Evolutionary conservation across 2,113 vertebrate species (phyloP).

Genomic region (Dicrurus megarhynchus): DNA sequence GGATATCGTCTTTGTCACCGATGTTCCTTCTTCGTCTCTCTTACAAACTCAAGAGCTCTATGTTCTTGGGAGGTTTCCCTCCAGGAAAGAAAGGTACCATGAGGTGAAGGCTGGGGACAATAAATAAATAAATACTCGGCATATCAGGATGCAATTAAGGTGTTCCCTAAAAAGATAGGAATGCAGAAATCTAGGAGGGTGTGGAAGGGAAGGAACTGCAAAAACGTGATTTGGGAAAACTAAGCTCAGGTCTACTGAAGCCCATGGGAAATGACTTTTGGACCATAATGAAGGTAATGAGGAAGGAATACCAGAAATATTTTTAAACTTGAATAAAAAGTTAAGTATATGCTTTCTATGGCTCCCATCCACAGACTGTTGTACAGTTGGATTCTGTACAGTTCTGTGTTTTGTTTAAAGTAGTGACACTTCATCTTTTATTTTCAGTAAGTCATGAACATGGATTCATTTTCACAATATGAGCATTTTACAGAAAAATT

Average conservation of each 20-base stretch:
- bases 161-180: neutral
- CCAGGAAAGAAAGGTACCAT: neutral
- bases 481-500: neutral
- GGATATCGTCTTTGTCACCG: rapidly evolving
- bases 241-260: neutral
- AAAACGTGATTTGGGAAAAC: neutral
- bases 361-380: neutral
- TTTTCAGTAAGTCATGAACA: neutral
- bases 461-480: neutral
- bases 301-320: neutral
- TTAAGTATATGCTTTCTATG: neutral
- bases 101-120: neutral
- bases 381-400: neutral
- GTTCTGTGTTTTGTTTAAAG: neutral
- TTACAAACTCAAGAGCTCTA: neutral
- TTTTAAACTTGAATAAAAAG: neutral
- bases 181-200: neutral
- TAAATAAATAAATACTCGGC: neutral
- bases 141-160: neutral
- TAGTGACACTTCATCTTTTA: neutral
- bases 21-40: neutral
- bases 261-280: neutral
- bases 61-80: neutral
- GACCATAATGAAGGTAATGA: neutral
- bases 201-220: neutral